Evolutionary conservation across 2,113 vertebrate species (phyloP), one percentile per base, ranked within the genome.

Genomic region (Mustelus asterias): DNA sequence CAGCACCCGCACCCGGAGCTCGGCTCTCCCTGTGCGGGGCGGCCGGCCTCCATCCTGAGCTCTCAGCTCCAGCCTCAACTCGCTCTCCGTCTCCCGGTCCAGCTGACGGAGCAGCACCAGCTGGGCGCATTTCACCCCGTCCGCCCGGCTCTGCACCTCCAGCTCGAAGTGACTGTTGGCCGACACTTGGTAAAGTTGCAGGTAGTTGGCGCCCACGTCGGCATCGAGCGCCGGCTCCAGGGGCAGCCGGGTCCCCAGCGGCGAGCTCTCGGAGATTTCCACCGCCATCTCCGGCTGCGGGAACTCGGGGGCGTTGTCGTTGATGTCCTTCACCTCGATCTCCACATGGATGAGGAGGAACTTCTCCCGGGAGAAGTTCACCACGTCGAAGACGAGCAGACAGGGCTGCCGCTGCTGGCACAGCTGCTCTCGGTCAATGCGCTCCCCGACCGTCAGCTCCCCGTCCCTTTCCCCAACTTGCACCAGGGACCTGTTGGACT

Each of bases 291-390:
- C 98, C 96, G 97, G 96, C 65, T 97, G 97, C 90, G 98, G 98
- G 96, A 99, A 99, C 97, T 97, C 98, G 0, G 99, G 99, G 2
- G 98, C 98, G 95, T 99, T 98, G 97, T 99, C 99, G 18, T 99
- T 99, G 86, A 99, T 97, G 97, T 99, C 99, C 54, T 97, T 98
- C 97, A 99, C 98, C 97, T 99, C 98, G 97, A 99, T 98, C 97
- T 99, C 98, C 96, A 99, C 99, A 97, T 99, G 99, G 94, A 99
- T 98, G 96, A 99, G 97, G 96, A 98, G 98, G 97, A 98, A 99
- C 96, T 98, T 98, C 96, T 98, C 98, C 97, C 98, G 97, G 96
- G 98, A 98, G 97, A 99, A 98, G 97, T 98, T 98, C 90, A 99
- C 99, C 97, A 99, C 99, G 96, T 99, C 99, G 97, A 99, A 99